Percentiles rank a stretch among this genome's conserved stretches.
These are phyloP conservation scores for Amphipoea oculea DNA, from an alignment of 2,888 invertebrate genomes.

Conservation along the genomic window DNA sequence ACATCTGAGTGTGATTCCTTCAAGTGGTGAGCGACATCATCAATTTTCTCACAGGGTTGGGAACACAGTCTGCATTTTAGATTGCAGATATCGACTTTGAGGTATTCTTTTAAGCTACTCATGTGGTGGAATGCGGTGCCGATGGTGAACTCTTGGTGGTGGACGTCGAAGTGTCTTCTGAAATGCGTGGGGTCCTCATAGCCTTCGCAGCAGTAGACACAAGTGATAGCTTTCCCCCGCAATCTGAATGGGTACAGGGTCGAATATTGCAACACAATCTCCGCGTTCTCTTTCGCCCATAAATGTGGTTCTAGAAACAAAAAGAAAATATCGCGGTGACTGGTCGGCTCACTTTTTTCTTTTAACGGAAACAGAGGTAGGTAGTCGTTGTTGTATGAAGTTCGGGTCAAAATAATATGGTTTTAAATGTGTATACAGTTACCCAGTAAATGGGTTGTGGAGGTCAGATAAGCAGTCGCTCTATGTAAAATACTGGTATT, in stretches of 20 bases:
- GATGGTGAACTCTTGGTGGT: constrained; percentile 77
- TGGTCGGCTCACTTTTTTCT: constrained; percentile 54
- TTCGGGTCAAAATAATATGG: background rate
- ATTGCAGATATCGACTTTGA: constrained; percentile 83
- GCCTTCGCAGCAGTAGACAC: constrained; percentile 85
- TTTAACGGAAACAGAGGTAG: background rate
- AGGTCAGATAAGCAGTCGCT: background rate
- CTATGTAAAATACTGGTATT: background rate
- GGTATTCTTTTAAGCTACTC: constrained; percentile 75
- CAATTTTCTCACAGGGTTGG: constrained; percentile 71
- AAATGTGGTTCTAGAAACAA: constrained; percentile 83
- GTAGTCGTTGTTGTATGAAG: background rate
- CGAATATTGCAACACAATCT: constrained; percentile 83
- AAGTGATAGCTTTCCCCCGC: constrained; percentile 78
- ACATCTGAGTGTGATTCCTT: constrained; percentile 71
- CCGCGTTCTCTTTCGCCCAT: constrained; percentile 84
- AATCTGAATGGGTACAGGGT: constrained; percentile 86
- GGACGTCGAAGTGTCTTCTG: constrained; percentile 78
- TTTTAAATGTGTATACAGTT: background rate
- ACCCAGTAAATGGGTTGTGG: background rate
- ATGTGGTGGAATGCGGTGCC: constrained; percentile 83
- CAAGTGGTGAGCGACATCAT: constrained; percentile 78
- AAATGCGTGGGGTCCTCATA: constrained; percentile 78
- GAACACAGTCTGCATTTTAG: constrained; percentile 80
- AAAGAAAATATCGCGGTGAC: constrained; percentile 79